phyloP scores from a whole-genome alignment of 1,140 invertebrate species.

The Hyles vespertilio region DNA sequence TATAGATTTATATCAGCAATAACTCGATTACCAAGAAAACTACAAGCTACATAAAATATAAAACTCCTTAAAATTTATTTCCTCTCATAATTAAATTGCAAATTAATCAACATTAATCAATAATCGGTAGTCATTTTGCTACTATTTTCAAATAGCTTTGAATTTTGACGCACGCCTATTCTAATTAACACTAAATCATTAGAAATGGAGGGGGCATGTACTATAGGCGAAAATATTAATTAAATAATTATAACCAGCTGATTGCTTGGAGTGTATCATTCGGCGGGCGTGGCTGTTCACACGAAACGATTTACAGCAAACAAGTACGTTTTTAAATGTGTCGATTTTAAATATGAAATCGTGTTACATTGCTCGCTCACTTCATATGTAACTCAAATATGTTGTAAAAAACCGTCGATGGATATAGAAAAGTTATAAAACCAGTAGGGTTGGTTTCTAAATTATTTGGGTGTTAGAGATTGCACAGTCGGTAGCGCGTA shows the following conservation, averaged over 20 bases:
- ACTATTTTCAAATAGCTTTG: background rate
- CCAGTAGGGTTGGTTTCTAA: no score
- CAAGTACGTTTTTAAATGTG: background rate
- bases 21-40: no score
- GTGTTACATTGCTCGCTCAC: slow-evolving; percentile 5
- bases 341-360: background rate
- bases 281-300: slow-evolving; percentile 42
- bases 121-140: background rate
- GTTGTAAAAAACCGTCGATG: slow-evolving; percentile 3
- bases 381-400: no score
- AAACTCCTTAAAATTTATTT: no score
- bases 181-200: slow-evolving; percentile 44
- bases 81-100: no score
- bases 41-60: no score
- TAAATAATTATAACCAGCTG: slow-evolving; percentile 53
- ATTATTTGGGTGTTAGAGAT: no score
- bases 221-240: slow-evolving; percentile 46
- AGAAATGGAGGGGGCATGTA: slow-evolving; percentile 17
- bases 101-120: no score
- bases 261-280: slow-evolving; percentile 38
- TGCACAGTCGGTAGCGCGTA: no score
- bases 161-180: no score
- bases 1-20: no score
- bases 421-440: slow-evolving; percentile 1
- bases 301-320: slow-evolving; percentile 42